Evolutionary conservation across 2,797 vertebrate species (phyloP).

Genomic region (Mallotus villosus): DNA sequence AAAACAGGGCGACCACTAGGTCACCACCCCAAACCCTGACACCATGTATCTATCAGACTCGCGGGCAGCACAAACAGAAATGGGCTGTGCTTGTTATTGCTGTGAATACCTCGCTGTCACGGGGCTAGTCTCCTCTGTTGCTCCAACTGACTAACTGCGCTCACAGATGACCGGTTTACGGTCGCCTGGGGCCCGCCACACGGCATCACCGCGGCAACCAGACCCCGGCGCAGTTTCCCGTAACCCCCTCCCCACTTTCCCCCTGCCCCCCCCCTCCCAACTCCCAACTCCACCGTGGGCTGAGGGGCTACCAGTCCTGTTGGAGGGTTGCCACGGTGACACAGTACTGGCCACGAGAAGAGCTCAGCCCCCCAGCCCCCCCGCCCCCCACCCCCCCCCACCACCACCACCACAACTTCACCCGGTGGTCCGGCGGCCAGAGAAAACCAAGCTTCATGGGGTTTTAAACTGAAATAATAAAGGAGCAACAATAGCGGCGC

Average conservation of each 20-base stretch:
- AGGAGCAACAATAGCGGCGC: constrained; percentile 66
- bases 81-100: constrained; percentile 64
- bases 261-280: no score
- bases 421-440: constrained; percentile 37
- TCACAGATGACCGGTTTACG: constrained; percentile 70
- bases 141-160: constrained; percentile 39
- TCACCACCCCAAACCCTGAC: constrained; percentile 38
- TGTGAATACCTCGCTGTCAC: constrained; percentile 64
- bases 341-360: constrained; percentile 44
- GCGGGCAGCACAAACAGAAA: constrained; percentile 68
- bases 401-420: background rate
- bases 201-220: constrained; percentile 56
- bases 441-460: constrained; percentile 53
- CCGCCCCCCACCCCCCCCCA: constrained; percentile 16
- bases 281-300: no score
- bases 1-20: constrained; percentile 45
- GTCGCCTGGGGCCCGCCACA: constrained; percentile 44
- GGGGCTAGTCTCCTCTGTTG: constrained; percentile 45
- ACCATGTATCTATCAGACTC: constrained; percentile 68
- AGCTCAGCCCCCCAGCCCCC: constrained; percentile 15
- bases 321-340: constrained; percentile 46
- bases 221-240: constrained; percentile 56
- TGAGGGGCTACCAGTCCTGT: constrained; percentile 57
- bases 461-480: constrained; percentile 62
- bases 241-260: constrained; percentile 35